phyloP scores from a whole-genome alignment of 2,888 invertebrate species.

The Lottia gigantea region DNA sequence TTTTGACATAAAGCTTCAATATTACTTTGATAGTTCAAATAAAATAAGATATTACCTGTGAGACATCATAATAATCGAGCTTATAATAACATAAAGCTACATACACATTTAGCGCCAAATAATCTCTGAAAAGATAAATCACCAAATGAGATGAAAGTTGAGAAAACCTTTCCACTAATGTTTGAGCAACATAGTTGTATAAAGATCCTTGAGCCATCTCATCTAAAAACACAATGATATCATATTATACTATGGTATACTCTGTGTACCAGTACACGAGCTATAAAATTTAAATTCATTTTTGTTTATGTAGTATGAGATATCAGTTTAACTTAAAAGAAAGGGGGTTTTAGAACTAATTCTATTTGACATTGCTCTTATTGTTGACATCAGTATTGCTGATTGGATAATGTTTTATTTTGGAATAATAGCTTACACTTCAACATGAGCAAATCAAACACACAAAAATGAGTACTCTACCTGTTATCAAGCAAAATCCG shows the following conservation, averaged over 20 bases:
- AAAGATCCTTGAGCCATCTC: no score
- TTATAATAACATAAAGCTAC: constrained; percentile 98
- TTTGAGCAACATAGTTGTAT: background rate
- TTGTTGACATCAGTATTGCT: background rate
- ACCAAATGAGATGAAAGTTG: no score
- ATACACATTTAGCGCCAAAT: constrained; percentile 94
- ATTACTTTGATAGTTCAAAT: constrained; percentile 78
- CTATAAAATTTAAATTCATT: no score
- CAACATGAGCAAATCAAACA: background rate
- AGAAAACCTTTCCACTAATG: background rate
- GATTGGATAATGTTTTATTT: no score
- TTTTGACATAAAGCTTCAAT: no score
- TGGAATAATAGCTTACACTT: no score
- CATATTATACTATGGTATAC: no score
- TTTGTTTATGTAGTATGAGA: no score
- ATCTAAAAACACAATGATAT: no score
- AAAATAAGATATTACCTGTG: constrained; percentile 74
- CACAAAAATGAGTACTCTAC: constrained; percentile 69
- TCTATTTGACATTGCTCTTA: no score
- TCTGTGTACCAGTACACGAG: no score
- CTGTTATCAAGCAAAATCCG: constrained; percentile 89
- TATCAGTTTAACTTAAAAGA: background rate
- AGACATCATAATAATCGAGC: constrained; percentile 97
- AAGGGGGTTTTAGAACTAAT: background rate
- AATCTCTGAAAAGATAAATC: constrained; percentile 76